A percentile compares a stretch with the other conserved stretches of the same genome.
phyloP scores from a whole-genome alignment of 2,797 vertebrate genomes.

The Gobionotothen gibberifrons region DNA sequence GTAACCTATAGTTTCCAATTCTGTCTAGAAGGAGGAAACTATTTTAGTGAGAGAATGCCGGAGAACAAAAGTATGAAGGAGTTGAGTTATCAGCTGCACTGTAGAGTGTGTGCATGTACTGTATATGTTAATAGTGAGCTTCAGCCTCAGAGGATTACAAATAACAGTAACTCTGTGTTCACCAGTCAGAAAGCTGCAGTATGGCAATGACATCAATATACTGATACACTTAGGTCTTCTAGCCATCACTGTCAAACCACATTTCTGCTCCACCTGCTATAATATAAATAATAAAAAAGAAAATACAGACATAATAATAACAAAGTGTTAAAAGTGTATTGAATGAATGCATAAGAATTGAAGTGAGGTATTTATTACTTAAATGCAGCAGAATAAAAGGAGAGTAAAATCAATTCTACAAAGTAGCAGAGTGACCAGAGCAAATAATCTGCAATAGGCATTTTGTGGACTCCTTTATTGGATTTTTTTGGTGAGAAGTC shows the following conservation, averaged over 20 bases:
- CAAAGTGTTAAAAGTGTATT: too few relatives aligned
- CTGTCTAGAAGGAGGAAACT: not conserved
- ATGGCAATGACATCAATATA: not conserved
- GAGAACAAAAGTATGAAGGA: constrained; percentile 11
- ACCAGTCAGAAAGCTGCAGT: not conserved
- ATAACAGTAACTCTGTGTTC: not conserved
- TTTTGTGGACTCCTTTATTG: too few relatives aligned
- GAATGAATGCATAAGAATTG: too few relatives aligned
- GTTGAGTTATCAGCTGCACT: constrained; percentile 1
- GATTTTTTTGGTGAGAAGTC: too few relatives aligned
- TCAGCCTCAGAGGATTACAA: constrained; percentile 2
- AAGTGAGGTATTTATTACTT: too few relatives aligned
- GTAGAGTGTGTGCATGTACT: not conserved
- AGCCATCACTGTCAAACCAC: not conserved
- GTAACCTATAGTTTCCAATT: too few relatives aligned
- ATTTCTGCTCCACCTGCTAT: not conserved
- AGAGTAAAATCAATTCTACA: too few relatives aligned
- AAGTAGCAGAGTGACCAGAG: too few relatives aligned
- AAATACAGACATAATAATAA: too few relatives aligned
- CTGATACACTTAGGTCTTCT: not conserved
- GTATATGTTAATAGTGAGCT: not conserved
- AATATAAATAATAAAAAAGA: too few relatives aligned
- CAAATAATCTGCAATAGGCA: too few relatives aligned
- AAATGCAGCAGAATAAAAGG: too few relatives aligned
- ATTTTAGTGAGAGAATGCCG: not conserved